Conservation (phyloP, 92 coral and sea anemone species). For the Siderastrea radians region DNA sequence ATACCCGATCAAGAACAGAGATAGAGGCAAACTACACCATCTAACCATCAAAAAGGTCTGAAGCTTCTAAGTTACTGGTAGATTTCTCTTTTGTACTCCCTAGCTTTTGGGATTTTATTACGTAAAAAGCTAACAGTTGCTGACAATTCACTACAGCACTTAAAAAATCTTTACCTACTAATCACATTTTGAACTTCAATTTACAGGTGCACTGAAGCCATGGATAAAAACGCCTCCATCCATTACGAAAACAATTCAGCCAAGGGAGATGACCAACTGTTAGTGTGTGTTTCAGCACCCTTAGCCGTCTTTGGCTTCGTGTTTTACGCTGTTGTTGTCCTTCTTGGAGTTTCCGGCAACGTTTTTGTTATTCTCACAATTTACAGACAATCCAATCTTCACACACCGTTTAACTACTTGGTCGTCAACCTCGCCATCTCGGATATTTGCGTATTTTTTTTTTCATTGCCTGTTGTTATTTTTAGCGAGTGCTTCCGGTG, state of each 20-base stretch:
- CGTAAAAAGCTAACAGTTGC: no score
- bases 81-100: no score
- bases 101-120: no score
- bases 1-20: no score
- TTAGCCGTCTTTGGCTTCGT: conserved; percentile 15
- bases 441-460: conserved; percentile 2
- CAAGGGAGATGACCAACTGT: background rate
- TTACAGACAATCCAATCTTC: conserved; percentile 1
- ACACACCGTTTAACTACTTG: conserved; percentile 26
- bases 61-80: no score
- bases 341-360: conserved; percentile 20
- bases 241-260: background rate
- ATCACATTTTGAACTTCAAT: no score
- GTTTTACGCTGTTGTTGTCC: conserved; percentile 9
- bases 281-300: conserved; percentile 10
- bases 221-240: background rate
- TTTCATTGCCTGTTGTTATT: conserved; percentile 18
- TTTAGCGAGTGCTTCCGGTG: conserved; percentile 34
- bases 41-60: no score
- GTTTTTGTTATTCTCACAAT: conserved; percentile 6
- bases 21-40: no score
- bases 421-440: conserved; percentile 34
- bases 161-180: no score
- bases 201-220: background rate
- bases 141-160: no score